Evolutionary conservation across 2,888 invertebrate species (phyloP), one percentile per base, ranked within the genome.

Genomic region (Melanchra persicariae): DNA sequence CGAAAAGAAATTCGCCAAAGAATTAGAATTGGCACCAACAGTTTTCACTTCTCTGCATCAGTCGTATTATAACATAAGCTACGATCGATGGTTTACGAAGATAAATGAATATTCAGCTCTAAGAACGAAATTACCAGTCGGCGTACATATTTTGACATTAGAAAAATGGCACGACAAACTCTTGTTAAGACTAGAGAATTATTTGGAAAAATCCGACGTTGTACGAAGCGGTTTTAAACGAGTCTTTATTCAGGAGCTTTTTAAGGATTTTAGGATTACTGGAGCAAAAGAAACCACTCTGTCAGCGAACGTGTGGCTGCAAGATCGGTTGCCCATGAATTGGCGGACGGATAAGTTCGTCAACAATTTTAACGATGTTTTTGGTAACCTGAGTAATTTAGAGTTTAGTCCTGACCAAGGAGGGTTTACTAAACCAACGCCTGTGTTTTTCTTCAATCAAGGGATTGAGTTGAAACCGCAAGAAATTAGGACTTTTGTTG

Each of bases 161-260:
- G 98, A 98, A 87, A 97, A 97, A 2, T 98, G 98, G 97, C 96
- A 96, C 57, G 96, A 95, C 0, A 92, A 93, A 0, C 85, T 98
- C 8, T 91, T 98, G n/a, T 82, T 98, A 5, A 96, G 98, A 51
- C 89, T 98, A 2, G 98, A 98, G 88, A 98, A 98, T 88, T 96
- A 98, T 83, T 96, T 98, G 63, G 98, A 98, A 88, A 96, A 95
- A 43, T 91, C 94, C 1, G 98, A 98, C 45, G 73, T 82, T 69
- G 86, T 88, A 0, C 93, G 95, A n/a, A 97, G 97, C 0, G 92
- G 96, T 5, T 89, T 96, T 0, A 97, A 96, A 10, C 93, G 89
- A 8, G 92, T 98, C 0, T 92, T 96, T 84, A 82, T 97, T 0
- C 91, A 96, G 94, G 91, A 96, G 64, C 80, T 98, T 0, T 97